These are phyloP conservation scores for Heliothis subflexa DNA, from an alignment of 1,140 invertebrate genomes.

Conservation along the genomic window DNA sequence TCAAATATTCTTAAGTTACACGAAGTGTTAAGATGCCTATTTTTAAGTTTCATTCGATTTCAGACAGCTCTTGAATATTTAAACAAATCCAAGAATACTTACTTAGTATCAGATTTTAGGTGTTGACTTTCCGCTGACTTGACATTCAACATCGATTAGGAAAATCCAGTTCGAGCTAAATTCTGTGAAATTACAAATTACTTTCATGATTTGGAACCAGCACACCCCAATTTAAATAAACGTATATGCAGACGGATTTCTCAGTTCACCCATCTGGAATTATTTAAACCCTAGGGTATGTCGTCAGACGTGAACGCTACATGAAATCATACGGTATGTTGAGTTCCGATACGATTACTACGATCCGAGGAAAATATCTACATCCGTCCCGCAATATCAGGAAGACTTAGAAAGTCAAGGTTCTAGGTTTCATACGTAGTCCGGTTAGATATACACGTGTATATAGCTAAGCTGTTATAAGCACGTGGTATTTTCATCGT, in stretches of 20 bases:
- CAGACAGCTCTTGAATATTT: too few species aligned
- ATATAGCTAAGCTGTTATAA: not conserved
- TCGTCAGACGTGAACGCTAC: not conserved
- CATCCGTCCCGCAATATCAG: constrained; percentile 17
- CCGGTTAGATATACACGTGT: not conserved
- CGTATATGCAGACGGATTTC: not conserved
- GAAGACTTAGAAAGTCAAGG: constrained; percentile 40
- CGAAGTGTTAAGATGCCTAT: too few species aligned
- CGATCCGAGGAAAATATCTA: constrained; percentile 14
- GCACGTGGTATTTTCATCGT: not conserved
- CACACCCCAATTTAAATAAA: not conserved
- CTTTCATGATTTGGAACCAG: not conserved
- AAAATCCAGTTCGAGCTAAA: not conserved
- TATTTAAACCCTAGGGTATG: not conserved
- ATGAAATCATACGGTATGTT: constrained; percentile 9
- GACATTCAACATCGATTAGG: too few species aligned
- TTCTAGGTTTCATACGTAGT: constrained; percentile 9
- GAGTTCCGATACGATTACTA: constrained; percentile 21
- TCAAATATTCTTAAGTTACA: too few species aligned
- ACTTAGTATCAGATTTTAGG: too few species aligned
- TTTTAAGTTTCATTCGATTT: too few species aligned
- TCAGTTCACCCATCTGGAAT: not conserved
- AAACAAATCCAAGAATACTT: too few species aligned
- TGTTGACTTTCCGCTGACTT: too few species aligned
- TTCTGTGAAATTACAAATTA: not conserved